Percentiles rank a stretch among this genome's conserved stretches.
phyloP scores from a whole-genome alignment of 37 sponge, comb jelly and placozoan genomes.

The Beroe ovata region DNA sequence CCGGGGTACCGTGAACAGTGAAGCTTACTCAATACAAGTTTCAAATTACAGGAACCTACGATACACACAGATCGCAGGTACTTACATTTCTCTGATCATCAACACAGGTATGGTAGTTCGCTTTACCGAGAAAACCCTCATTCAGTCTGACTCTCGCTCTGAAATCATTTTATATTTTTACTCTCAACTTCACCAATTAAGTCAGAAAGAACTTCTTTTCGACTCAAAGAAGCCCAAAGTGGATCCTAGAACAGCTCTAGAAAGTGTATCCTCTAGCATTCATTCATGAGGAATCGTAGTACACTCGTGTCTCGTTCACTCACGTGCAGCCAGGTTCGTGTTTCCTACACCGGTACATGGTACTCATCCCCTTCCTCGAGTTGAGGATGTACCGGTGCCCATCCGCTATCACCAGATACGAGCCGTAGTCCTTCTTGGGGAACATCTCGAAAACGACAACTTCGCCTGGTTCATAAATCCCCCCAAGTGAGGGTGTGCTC shows the following conservation, averaged over 20 bases:
- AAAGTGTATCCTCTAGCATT: too few species aligned
- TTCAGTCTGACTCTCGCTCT: neutral
- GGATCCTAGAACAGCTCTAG: too few species aligned
- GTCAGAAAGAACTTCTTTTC: too few species aligned
- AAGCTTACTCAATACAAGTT: too few species aligned
- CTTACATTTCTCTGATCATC: too few species aligned
- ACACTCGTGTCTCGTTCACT: too few species aligned
- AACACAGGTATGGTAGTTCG: neutral
- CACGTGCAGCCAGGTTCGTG: conserved; percentile 1
- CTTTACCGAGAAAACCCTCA: neutral
- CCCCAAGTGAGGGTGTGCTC: neutral
- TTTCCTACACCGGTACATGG: neutral
- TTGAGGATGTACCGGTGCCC: neutral
- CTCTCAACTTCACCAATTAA: too few species aligned
- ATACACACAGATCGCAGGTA: too few species aligned
- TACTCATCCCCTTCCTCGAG: neutral
- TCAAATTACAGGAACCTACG: too few species aligned
- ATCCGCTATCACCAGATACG: neutral
- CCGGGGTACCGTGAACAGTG: too few species aligned
- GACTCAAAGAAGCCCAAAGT: too few species aligned
- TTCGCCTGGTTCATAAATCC: neutral
- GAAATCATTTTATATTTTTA: neutral
- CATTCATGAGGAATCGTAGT: too few species aligned
- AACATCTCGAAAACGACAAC: conserved; percentile 19
- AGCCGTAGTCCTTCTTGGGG: conserved; percentile 25